Conservation (phyloP, 2,888 invertebrate species). For the Caenorhabditis imperialis region DNA sequence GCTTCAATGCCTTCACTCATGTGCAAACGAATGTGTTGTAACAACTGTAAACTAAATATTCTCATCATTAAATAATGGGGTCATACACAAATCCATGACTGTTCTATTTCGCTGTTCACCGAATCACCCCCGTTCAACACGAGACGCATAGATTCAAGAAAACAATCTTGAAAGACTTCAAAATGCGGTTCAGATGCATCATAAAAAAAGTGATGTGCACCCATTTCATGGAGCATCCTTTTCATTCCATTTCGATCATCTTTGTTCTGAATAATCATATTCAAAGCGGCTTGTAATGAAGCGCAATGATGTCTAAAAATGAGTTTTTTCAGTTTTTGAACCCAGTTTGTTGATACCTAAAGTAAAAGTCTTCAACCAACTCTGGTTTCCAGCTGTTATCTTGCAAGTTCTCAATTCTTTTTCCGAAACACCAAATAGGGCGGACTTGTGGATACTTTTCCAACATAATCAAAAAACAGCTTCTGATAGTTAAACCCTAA, state of each 20-base stretch:
- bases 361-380: slow-evolving; percentile 69
- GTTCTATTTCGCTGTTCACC: slow-evolving; percentile 68
- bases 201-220: slow-evolving; percentile 77
- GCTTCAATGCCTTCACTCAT: slow-evolving; percentile 72
- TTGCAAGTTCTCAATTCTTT: slow-evolving; percentile 60
- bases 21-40: slow-evolving; percentile 63
- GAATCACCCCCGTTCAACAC: slow-evolving; percentile 60
- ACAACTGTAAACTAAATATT: slow-evolving; percentile 57
- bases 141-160: slow-evolving; percentile 63
- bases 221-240: slow-evolving; percentile 73
- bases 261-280: slow-evolving; percentile 75
- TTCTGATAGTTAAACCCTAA: slow-evolving; percentile 55
- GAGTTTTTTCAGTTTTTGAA: neutral
- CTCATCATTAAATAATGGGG: neutral
- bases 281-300: slow-evolving; percentile 73
- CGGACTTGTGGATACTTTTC: slow-evolving; percentile 72
- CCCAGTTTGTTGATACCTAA: slow-evolving; percentile 65
- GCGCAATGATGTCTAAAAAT: slow-evolving; percentile 71
- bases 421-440: slow-evolving; percentile 75
- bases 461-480: slow-evolving; percentile 69
- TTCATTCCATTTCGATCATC: slow-evolving; percentile 65
- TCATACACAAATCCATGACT: slow-evolving; percentile 69
- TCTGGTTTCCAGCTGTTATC: slow-evolving; percentile 66
- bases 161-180: slow-evolving; percentile 72
- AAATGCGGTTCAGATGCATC: slow-evolving; percentile 76